Conservation (phyloP, 2,888 invertebrate species). For the Eudasyphora cyanicolor region DNA sequence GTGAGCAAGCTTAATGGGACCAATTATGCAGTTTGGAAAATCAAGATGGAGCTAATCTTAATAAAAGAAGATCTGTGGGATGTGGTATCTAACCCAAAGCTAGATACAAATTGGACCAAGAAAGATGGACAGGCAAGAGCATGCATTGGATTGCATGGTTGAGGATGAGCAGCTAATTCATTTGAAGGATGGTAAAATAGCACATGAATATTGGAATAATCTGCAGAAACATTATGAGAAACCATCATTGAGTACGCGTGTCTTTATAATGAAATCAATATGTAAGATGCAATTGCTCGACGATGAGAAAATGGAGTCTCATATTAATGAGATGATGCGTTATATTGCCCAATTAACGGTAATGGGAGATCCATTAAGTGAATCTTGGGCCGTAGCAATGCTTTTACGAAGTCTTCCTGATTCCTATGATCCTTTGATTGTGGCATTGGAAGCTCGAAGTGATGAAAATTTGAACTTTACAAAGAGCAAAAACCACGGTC, state of each 20-base stretch:
- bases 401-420: constrained; percentile 22
- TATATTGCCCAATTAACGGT: constrained; percentile 24
- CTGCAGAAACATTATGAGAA: constrained; percentile 22
- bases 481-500: neutral
- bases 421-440: constrained; percentile 8
- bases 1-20: neutral
- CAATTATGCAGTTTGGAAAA: constrained; percentile 23
- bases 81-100: constrained; percentile 11
- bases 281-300: constrained; percentile 14
- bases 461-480: too few relatives aligned
- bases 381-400: constrained; percentile 27
- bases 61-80: constrained; percentile 40
- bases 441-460: constrained; percentile 19
- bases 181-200: too few relatives aligned
- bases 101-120: constrained; percentile 15
- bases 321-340: too few relatives aligned
- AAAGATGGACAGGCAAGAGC: constrained; percentile 34
- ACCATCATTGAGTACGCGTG: neutral
- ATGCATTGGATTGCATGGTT: constrained; percentile 11
- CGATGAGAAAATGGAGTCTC: constrained; percentile 28
- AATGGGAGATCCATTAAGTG: constrained; percentile 36
- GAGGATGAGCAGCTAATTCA: constrained; percentile 22
- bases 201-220: constrained; percentile 22
- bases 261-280: constrained; percentile 29
- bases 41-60: constrained; percentile 29